These are phyloP conservation scores for Idaea dimidiata DNA, from an alignment of 2,888 invertebrate species.

Conservation along the genomic window DNA sequence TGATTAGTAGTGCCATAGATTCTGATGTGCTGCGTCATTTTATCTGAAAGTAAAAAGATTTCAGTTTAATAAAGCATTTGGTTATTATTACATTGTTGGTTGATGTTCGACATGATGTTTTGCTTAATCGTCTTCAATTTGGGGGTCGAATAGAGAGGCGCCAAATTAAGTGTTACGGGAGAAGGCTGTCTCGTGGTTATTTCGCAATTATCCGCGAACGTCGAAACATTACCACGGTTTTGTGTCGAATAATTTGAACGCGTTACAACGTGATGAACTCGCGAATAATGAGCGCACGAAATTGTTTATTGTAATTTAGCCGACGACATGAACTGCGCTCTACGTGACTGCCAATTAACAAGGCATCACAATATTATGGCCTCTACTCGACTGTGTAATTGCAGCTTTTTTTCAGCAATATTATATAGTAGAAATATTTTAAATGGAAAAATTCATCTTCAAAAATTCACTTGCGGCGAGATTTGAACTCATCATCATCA, in stretches of 20 bases:
- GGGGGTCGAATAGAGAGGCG: slow-evolving; percentile 57
- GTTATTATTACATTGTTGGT: slow-evolving; percentile 7
- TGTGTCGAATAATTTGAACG: slow-evolving; percentile 71
- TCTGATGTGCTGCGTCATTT: slow-evolving; percentile 42
- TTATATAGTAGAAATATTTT: too few species aligned
- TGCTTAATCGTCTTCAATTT: slow-evolving; percentile 49
- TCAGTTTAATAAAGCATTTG: slow-evolving; percentile 6
- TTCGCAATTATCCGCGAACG: slow-evolving; percentile 73
- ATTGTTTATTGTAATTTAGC: slow-evolving; percentile 77
- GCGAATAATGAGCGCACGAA: slow-evolving; percentile 69
- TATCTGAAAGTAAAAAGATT: slow-evolving; percentile 52
- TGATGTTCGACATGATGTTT: slow-evolving; percentile 30
- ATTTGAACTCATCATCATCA: too few species aligned
- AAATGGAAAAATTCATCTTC: too few species aligned
- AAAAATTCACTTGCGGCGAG: too few species aligned
- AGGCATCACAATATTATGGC: slow-evolving; percentile 32
- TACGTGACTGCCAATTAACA: slow-evolving; percentile 59
- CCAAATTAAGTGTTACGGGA: slow-evolving; percentile 68
- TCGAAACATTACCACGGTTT: slow-evolving; percentile 69
- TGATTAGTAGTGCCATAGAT: slow-evolving; percentile 32
- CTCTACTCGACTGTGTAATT: slow-evolving; percentile 27
- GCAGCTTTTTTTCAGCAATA: slow-evolving; percentile 13
- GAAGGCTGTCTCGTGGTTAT: slow-evolving; percentile 69
- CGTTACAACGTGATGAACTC: slow-evolving; percentile 68
- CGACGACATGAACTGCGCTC: slow-evolving; percentile 60